Percentiles rank a stretch among this genome's conserved stretches.
Conservation (phyloP, 1,140 invertebrate genomes). For the Bombus consobrinus region DNA sequence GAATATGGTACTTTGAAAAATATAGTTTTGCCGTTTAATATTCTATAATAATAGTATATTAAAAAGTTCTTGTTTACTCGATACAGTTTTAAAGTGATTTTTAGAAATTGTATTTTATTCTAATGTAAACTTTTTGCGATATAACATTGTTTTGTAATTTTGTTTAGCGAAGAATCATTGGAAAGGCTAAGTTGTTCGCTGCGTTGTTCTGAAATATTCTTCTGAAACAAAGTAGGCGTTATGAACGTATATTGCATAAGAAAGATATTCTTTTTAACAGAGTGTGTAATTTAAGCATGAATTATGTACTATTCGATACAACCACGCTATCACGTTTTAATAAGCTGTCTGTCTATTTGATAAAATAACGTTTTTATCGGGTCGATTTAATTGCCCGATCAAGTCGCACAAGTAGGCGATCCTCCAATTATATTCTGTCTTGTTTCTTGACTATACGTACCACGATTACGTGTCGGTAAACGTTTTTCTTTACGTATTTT, state of each 20-base stretch:
- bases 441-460: neutral
- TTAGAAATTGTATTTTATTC: neutral
- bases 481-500: neutral
- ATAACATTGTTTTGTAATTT: neutral
- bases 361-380: slow-evolving; percentile 22
- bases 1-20: too few relatives aligned
- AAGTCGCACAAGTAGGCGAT: neutral
- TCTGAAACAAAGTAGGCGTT: neutral
- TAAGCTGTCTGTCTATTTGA: slow-evolving; percentile 7
- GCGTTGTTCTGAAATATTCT: too few relatives aligned
- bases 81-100: neutral
- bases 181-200: too few relatives aligned
- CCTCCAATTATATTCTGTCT: neutral
- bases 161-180: neutral
- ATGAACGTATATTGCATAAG: neutral
- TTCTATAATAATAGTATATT: neutral
- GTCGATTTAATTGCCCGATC: slow-evolving; percentile 1
- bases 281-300: slow-evolving; percentile 8
- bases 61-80: too few relatives aligned
- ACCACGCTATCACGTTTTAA: slow-evolving; percentile 7
- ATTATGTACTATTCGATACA: neutral
- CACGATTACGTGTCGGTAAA: neutral
- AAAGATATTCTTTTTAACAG: neutral
- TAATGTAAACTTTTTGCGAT: neutral
- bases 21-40: neutral